These are phyloP conservation scores for Drosophila kanekoi DNA, from an alignment of 2,888 invertebrate species.

Conservation along the genomic window DNA sequence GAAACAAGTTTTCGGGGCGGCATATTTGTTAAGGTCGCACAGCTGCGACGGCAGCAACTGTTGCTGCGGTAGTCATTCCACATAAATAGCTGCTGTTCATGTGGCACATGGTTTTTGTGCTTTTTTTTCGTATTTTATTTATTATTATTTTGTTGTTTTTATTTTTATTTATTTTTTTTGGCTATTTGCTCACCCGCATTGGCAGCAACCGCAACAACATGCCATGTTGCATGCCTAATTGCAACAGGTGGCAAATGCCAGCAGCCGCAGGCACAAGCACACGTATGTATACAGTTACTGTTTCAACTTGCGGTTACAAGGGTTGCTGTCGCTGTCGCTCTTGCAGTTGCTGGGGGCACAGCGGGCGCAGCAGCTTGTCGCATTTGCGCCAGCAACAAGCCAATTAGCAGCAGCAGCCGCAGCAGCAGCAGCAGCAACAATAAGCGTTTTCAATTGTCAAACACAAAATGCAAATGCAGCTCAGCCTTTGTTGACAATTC, in stretches of 20 bases:
- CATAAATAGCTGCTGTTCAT: slow-evolving; percentile 78
- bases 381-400: slow-evolving; percentile 70
- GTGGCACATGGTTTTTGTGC: slow-evolving; percentile 57
- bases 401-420: slow-evolving; percentile 63
- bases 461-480: slow-evolving; percentile 48
- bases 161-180: no score
- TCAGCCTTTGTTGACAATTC: slow-evolving; percentile 58
- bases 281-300: slow-evolving; percentile 40
- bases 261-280: slow-evolving; percentile 39
- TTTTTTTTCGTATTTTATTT: slow-evolving; percentile 19
- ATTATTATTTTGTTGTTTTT: background rate
- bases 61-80: slow-evolving; percentile 60
- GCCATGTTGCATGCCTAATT: slow-evolving; percentile 83
- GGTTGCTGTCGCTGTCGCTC: slow-evolving; percentile 44
- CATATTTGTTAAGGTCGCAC: slow-evolving; percentile 84
- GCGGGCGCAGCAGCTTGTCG: slow-evolving; percentile 56
- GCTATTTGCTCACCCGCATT: slow-evolving; percentile 66
- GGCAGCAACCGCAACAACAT: slow-evolving; percentile 71
- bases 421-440: slow-evolving; percentile 60
- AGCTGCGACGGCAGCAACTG: slow-evolving; percentile 60
- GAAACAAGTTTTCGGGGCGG: slow-evolving; percentile 73
- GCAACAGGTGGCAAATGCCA: slow-evolving; percentile 81
- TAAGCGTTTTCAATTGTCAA: slow-evolving; percentile 42
- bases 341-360: slow-evolving; percentile 9
- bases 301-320: slow-evolving; percentile 57